These are phyloP conservation scores for Timema cristinae DNA, from an alignment of 2,888 invertebrate species.

Conservation along the genomic window DNA sequence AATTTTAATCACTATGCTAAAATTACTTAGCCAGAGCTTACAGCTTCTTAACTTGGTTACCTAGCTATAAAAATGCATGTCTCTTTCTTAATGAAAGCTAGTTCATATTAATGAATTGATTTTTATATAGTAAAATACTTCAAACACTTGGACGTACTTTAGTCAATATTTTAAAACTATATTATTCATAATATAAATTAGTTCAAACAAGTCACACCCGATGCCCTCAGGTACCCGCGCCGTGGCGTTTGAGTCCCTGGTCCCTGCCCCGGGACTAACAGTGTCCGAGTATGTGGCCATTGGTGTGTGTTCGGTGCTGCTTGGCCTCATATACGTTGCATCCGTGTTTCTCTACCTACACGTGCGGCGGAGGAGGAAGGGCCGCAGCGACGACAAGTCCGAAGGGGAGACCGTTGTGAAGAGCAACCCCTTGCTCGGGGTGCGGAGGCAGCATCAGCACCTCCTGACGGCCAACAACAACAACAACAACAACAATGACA, in stretches of 20 bases:
- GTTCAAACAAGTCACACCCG: no score
- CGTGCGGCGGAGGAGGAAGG: slow-evolving; percentile 56
- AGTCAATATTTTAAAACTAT: no score
- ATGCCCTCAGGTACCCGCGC: not conserved
- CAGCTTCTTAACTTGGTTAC: no score
- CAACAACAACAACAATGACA: slow-evolving; percentile 39
- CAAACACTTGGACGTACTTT: no score
- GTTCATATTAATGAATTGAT: no score
- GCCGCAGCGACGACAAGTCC: not conserved
- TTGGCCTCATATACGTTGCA: slow-evolving; percentile 82
- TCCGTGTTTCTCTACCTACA: slow-evolving; percentile 80
- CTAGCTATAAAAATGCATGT: no score
- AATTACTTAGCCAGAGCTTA: no score
- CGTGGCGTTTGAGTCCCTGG: slow-evolving; percentile 8
- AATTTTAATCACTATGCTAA: no score
- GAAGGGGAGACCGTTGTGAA: slow-evolving; percentile 68
- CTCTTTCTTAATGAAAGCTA: no score
- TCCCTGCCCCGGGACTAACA: slow-evolving; percentile 51
- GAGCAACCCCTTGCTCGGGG: slow-evolving; percentile 68
- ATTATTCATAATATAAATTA: no score
- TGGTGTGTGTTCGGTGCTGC: slow-evolving; percentile 74
- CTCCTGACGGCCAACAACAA: slow-evolving; percentile 31
- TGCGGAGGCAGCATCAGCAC: slow-evolving; percentile 46
- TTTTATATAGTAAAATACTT: no score
- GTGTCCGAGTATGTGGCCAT: slow-evolving; percentile 78